phyloP scores from a whole-genome alignment of 2,797 vertebrate genomes.

The Tokudaia muenninki region DNA sequence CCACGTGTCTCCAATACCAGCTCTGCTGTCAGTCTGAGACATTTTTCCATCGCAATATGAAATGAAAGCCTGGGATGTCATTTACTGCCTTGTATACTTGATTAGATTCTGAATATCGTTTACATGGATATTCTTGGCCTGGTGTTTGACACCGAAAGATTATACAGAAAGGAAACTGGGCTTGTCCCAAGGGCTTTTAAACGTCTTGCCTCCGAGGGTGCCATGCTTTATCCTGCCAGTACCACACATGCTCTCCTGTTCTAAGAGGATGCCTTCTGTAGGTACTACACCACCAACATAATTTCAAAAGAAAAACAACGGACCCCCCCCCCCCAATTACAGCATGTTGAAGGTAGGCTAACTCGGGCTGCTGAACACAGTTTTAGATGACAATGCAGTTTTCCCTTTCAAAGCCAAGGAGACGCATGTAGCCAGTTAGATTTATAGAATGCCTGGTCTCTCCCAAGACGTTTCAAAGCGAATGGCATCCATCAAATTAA shows the following conservation, averaged over 20 bases:
- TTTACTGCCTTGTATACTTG: conserved; percentile 37
- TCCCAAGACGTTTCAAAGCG: conserved; percentile 67
- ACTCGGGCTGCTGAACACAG: not conserved
- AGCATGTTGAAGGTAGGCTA: not conserved
- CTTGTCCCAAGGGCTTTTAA: conserved; percentile 28
- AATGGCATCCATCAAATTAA: conserved; percentile 77
- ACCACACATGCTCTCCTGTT: not conserved
- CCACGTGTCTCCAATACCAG: conserved; percentile 65
- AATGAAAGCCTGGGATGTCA: conserved; percentile 48
- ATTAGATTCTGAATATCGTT: conserved; percentile 44
- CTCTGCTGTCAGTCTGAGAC: conserved; percentile 64
- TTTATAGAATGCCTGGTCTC: conserved; percentile 76
- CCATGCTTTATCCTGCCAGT: not conserved
- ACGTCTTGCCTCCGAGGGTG: not conserved
- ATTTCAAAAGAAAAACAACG: conserved; percentile 12
- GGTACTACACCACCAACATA: not conserved
- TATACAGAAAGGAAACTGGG: conserved; percentile 34
- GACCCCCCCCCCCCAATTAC: not conserved
- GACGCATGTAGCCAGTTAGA: conserved; percentile 64
- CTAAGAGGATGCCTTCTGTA: not conserved
- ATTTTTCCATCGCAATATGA: conserved; percentile 48
- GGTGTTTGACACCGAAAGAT: not conserved
- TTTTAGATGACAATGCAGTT: conserved; percentile 62
- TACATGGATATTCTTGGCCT: conserved; percentile 32
- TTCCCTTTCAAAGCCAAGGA: conserved; percentile 60